phyloP scores from a whole-genome alignment of 2,113 vertebrate species.

The Calidris pygmaea region DNA sequence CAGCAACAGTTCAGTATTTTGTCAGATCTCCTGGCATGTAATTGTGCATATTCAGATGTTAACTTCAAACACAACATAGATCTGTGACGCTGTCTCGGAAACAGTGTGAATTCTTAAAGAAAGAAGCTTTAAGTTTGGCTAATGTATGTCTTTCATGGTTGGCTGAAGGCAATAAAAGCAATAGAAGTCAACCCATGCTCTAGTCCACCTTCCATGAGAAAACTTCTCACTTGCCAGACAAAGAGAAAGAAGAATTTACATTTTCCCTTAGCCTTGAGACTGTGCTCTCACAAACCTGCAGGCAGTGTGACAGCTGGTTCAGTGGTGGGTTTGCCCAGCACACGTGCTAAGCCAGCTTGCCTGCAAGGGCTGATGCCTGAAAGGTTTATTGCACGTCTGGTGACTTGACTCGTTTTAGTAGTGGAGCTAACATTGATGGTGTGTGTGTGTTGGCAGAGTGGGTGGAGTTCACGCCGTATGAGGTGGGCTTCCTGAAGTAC shows the following conservation, averaged over 20 bases:
- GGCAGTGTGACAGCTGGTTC: not conserved
- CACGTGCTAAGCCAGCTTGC: not conserved
- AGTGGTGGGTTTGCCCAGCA: not conserved
- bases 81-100: not conserved
- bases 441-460: slow-evolving; percentile 72
- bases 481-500: slow-evolving; percentile 86
- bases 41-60: not conserved
- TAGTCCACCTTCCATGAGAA: not conserved
- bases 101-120: not conserved
- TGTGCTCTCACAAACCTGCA: not conserved
- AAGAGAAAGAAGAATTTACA: not conserved
- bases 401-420: accelerated
- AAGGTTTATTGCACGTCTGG: not conserved
- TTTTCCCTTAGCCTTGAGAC: not conserved
- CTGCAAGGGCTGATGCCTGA: accelerated
- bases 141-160: not conserved
- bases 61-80: not conserved
- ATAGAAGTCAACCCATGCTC: not conserved
- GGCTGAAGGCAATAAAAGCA: not conserved
- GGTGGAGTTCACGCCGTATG: slow-evolving; percentile 88
- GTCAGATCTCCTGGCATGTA: not conserved
- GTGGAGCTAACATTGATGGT: not conserved
- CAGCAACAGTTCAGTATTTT: not conserved
- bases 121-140: not conserved
- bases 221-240: not conserved